Evolutionary conservation across 2,113 vertebrate species (phyloP).

Genomic region (Himantopus leucocephalus): DNA sequence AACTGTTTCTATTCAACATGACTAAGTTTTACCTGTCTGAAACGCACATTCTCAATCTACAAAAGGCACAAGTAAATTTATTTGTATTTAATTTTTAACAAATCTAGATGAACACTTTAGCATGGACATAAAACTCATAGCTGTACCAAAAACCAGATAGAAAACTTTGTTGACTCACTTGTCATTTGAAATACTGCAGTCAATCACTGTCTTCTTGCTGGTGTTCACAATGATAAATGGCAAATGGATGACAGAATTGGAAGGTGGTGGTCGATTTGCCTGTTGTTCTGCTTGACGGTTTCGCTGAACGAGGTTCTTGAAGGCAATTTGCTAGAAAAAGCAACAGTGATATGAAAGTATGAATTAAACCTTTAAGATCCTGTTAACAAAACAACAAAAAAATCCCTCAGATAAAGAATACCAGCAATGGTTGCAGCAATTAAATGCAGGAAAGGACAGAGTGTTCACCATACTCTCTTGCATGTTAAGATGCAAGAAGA

Average conservation of each 20-base stretch:
- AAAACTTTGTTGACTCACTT: slow-evolving; percentile 80
- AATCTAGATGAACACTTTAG: neutral
- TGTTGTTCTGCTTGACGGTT: slow-evolving; percentile 93
- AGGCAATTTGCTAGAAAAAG: slow-evolving; percentile 95
- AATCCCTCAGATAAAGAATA: neutral
- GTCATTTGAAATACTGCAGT: slow-evolving; percentile 99
- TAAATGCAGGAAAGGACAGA: neutral
- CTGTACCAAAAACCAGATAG: neutral
- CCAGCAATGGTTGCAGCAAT: neutral
- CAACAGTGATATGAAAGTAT: neutral
- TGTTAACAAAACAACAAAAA: neutral
- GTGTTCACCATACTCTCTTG: neutral
- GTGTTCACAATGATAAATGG: slow-evolving; percentile 99
- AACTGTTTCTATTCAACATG: neutral
- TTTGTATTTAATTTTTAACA: neutral
- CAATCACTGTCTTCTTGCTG: slow-evolving; percentile 99
- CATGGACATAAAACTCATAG: neutral
- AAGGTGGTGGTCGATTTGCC: slow-evolving; percentile 87
- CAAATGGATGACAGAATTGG: slow-evolving; percentile 96
- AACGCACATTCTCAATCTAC: neutral
- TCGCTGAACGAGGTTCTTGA: slow-evolving; percentile 96
- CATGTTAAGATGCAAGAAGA: neutral
- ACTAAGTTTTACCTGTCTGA: neutral
- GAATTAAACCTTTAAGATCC: neutral
- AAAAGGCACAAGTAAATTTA: neutral